These are phyloP conservation scores for Camptogramma bilineatum DNA, from an alignment of 2,888 invertebrate genomes.

Conservation along the genomic window DNA sequence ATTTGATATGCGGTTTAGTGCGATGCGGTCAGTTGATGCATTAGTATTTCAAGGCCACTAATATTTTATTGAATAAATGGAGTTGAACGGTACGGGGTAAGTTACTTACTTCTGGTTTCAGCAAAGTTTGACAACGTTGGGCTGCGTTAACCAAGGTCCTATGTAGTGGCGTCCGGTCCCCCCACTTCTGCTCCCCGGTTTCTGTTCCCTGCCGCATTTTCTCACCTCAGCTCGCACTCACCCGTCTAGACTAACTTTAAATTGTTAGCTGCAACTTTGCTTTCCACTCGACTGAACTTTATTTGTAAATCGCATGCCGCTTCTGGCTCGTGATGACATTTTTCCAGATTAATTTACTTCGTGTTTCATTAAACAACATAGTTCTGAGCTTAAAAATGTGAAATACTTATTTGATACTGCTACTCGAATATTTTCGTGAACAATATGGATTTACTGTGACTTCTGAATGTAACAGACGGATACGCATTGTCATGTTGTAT, in stretches of 20 bases:
- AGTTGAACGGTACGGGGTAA: slow-evolving; percentile 54
- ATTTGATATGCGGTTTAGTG: background rate
- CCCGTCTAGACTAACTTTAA: slow-evolving; percentile 74
- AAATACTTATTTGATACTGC: background rate
- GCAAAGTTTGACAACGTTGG: slow-evolving; percentile 65
- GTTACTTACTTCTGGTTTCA: slow-evolving; percentile 60
- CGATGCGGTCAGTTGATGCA: slow-evolving; percentile 4
- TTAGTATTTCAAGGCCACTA: slow-evolving; percentile 14
- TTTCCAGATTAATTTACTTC: slow-evolving; percentile 51
- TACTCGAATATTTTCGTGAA: slow-evolving; percentile 6
- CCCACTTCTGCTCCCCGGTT: slow-evolving; percentile 46
- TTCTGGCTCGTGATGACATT: slow-evolving; percentile 62
- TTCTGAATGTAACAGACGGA: slow-evolving; percentile 27
- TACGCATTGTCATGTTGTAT: slow-evolving; percentile 23
- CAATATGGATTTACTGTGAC: slow-evolving; percentile 21
- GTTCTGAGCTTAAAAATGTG: slow-evolving; percentile 5
- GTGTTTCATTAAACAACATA: slow-evolving; percentile 41
- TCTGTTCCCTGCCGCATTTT: slow-evolving; percentile 58
- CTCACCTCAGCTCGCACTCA: slow-evolving; percentile 70
- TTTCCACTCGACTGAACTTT: slow-evolving; percentile 71
- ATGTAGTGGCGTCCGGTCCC: slow-evolving; percentile 52
- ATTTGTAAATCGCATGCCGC: slow-evolving; percentile 70
- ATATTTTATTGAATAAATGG: slow-evolving; percentile 46
- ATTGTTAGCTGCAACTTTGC: slow-evolving; percentile 76
- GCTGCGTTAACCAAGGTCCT: slow-evolving; percentile 52